These are phyloP conservation scores for Gymnobelideus leadbeateri DNA, from an alignment of 2,113 vertebrate species.

Conservation along the genomic window DNA sequence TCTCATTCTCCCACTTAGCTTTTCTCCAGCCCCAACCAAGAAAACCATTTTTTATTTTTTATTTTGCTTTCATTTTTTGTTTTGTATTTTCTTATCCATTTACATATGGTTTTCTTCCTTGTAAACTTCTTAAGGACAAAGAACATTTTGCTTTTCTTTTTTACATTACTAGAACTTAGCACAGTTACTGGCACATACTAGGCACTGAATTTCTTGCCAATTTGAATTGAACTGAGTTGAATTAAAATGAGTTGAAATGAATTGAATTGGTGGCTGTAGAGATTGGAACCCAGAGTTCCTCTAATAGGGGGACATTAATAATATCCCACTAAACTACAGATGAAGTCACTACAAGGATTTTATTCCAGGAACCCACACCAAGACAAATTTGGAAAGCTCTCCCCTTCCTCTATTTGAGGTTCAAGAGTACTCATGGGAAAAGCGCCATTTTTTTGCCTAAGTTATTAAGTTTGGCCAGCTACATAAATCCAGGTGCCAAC, in stretches of 20 bases:
- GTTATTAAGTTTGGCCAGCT: background rate
- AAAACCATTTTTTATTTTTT: background rate
- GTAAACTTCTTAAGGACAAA: background rate
- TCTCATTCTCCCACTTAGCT: background rate
- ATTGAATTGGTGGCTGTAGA: background rate
- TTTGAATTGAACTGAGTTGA: background rate
- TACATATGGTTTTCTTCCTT: background rate
- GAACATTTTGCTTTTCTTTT: background rate
- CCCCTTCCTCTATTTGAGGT: background rate
- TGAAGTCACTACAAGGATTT: background rate
- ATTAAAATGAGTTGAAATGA: background rate
- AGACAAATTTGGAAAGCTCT: background rate
- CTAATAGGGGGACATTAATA: background rate
- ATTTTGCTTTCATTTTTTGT: background rate
- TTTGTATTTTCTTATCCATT: background rate
- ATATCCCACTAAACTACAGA: background rate
- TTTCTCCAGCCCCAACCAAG: background rate
- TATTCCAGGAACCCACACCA: background rate
- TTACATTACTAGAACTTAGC: background rate
- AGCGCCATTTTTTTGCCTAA: background rate
- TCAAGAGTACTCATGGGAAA: background rate
- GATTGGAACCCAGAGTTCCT: background rate
- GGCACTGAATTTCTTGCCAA: background rate
- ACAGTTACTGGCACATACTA: background rate
- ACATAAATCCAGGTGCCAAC: background rate